Percentiles rank a stretch among this genome's conserved stretches.
These are phyloP conservation scores for Aproaerema taeniolella DNA, from an alignment of 2,888 invertebrate species.

Conservation along the genomic window DNA sequence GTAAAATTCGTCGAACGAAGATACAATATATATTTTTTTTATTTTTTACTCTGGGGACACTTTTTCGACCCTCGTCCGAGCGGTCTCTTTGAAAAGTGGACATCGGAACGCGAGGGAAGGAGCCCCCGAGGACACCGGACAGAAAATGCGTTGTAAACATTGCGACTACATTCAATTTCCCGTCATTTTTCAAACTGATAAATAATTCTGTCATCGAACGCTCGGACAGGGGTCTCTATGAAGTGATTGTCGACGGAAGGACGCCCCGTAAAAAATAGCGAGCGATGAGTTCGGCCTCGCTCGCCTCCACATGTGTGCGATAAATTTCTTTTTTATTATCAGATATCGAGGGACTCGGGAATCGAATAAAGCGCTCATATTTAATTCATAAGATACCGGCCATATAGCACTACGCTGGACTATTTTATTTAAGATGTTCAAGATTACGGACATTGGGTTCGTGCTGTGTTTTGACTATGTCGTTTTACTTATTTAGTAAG, in stretches of 20 bases:
- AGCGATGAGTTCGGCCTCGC: slow-evolving; percentile 55
- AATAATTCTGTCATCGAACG: slow-evolving; percentile 78
- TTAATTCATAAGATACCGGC: slow-evolving; percentile 77
- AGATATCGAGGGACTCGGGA: slow-evolving; percentile 77
- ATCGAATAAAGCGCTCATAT: slow-evolving; percentile 78
- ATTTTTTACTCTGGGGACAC: slow-evolving; percentile 76
- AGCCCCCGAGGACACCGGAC: slow-evolving; percentile 73
- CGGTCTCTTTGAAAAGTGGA: slow-evolving; percentile 78
- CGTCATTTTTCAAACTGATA: slow-evolving; percentile 80
- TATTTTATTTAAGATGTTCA: slow-evolving; percentile 74
- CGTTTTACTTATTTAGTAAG: too few species aligned
- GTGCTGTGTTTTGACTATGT: slow-evolving; percentile 34
- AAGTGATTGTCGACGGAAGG: slow-evolving; percentile 75
- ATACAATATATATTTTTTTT: slow-evolving; percentile 74
- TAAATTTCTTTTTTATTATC: slow-evolving; percentile 78
- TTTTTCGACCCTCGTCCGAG: slow-evolving; percentile 77
- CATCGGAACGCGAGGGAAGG: slow-evolving; percentile 77
- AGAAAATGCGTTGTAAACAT: slow-evolving; percentile 79
- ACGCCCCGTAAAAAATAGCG: slow-evolving; percentile 73
- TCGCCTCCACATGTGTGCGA: slow-evolving; percentile 59
- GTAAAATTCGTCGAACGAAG: slow-evolving; percentile 59
- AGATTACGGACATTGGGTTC: slow-evolving; percentile 58
- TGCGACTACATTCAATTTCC: slow-evolving; percentile 79
- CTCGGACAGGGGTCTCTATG: slow-evolving; percentile 75
- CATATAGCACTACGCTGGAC: slow-evolving; percentile 69